A percentile compares a stretch with the other conserved stretches of the same genome.
Evolutionary conservation across 2,888 invertebrate species (phyloP).

Genomic region (Drosophila mimetica): DNA sequence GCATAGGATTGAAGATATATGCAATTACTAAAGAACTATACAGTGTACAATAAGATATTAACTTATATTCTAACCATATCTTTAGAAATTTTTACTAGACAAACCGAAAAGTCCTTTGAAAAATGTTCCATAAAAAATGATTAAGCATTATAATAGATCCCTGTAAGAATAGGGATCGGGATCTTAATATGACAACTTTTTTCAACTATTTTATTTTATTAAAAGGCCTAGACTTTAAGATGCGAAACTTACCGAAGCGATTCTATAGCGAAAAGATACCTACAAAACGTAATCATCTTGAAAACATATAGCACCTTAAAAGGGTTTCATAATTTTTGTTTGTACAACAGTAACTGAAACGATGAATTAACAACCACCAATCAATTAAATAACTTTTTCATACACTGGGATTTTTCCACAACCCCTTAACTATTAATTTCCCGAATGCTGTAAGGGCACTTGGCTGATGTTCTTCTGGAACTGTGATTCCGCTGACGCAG

Average conservation of each 20-base stretch:
- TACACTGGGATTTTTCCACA: not conserved
- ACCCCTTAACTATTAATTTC: not conserved
- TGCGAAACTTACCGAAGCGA: not conserved
- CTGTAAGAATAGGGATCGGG: too few relatives aligned
- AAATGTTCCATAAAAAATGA: too few relatives aligned
- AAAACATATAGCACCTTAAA: not conserved
- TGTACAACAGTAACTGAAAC: not conserved
- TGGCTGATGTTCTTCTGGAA: constrained; percentile 1
- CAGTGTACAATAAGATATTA: too few relatives aligned
- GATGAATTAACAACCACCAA: not conserved
- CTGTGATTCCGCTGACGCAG: constrained; percentile 5
- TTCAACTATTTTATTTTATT: not conserved
- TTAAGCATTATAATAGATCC: too few relatives aligned
- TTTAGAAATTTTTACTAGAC: too few relatives aligned
- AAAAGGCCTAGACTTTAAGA: not conserved
- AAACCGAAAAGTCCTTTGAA: too few relatives aligned
- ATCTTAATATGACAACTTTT: too few relatives aligned
- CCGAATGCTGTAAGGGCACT: constrained; percentile 3
- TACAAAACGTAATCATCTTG: not conserved
- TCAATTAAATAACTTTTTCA: not conserved
- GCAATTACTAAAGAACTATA: too few relatives aligned
- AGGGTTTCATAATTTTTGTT: not conserved
- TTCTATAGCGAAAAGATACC: not conserved
- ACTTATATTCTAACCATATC: too few relatives aligned
- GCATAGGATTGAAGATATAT: too few relatives aligned